Conservation (phyloP, 2,113 vertebrate genomes). For the Grus americana region DNA sequence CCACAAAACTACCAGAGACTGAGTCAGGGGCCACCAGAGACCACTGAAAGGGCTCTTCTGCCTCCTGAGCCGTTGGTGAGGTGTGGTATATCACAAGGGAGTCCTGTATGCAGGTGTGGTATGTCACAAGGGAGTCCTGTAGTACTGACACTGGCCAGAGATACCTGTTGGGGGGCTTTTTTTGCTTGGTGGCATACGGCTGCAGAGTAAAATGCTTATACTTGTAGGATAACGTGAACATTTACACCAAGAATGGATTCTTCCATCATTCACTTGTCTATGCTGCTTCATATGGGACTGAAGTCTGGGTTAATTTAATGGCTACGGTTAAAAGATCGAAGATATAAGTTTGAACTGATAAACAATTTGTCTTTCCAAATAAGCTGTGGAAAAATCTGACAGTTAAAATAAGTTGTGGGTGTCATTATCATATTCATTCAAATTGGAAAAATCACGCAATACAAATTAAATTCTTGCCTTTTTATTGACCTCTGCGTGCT, state of each 20-base stretch:
- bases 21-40: constrained; percentile 33
- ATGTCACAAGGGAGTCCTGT: not conserved
- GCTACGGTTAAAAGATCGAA: not conserved
- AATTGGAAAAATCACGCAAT: not conserved
- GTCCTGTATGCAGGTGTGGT: not conserved
- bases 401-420: not conserved
- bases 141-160: not conserved
- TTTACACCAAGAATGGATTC: not conserved
- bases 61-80: constrained; percentile 1
- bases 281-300: not conserved
- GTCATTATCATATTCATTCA: not conserved
- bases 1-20: not conserved
- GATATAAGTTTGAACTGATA: not conserved
- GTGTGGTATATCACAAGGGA: not conserved
- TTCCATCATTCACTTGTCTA: not conserved
- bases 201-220: not conserved
- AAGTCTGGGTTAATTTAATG: not conserved
- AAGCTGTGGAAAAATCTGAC: not conserved
- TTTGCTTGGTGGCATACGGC: not conserved
- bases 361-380: not conserved
- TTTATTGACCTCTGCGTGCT: not conserved
- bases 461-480: not conserved
- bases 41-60: constrained; percentile 26
- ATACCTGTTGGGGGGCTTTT: not conserved
- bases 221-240: not conserved